A percentile compares a stretch with the other conserved stretches of the same genome.
Conservation (phyloP, 92 coral and sea anemone genomes). For the Actinernus sp. region DNA sequence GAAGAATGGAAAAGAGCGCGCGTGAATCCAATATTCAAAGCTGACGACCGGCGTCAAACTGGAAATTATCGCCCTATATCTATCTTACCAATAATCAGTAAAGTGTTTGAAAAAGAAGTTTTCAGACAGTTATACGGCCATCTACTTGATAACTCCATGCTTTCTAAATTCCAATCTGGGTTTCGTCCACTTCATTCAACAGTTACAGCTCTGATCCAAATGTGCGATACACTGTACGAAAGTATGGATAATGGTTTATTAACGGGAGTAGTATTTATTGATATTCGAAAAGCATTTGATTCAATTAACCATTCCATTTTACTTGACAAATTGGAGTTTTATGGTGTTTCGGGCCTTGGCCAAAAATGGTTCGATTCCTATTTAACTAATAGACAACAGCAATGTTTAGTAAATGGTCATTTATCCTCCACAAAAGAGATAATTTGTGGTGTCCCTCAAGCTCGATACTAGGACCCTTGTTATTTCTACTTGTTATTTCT, state of each 20-base stretch:
- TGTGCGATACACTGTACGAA: slow-evolving; percentile 37
- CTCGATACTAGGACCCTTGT: too few species aligned
- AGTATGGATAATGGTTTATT: slow-evolving; percentile 41
- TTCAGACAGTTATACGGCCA: slow-evolving; percentile 22
- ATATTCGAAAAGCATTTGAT: slow-evolving; percentile 50
- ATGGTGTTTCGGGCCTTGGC: slow-evolving; percentile 25
- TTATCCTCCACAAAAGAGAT: too few species aligned
- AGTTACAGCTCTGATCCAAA: slow-evolving; percentile 44
- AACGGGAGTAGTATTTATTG: slow-evolving; percentile 48
- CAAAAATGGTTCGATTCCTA: too few species aligned
- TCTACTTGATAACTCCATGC: slow-evolving; percentile 16
- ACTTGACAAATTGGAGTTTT: slow-evolving; percentile 19
- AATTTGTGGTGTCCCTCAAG: too few species aligned
- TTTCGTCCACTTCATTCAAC: slow-evolving; percentile 50
- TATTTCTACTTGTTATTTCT: too few species aligned
- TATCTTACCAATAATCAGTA: slow-evolving; percentile 30
- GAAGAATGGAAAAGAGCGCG: slow-evolving; percentile 40
- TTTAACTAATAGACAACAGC: too few species aligned
- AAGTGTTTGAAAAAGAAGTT: slow-evolving; percentile 18
- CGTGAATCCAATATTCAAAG: slow-evolving; percentile 22
- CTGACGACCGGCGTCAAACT: slow-evolving; percentile 25
- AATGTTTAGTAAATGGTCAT: too few species aligned
- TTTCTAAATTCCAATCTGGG: slow-evolving; percentile 41
- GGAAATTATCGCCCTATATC: slow-evolving; percentile 48
- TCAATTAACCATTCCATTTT: slow-evolving; percentile 31